A percentile compares a stretch with the other conserved stretches of the same genome.
Evolutionary conservation across 2,888 invertebrate species (phyloP).

Genomic region (Troilus luridus): DNA sequence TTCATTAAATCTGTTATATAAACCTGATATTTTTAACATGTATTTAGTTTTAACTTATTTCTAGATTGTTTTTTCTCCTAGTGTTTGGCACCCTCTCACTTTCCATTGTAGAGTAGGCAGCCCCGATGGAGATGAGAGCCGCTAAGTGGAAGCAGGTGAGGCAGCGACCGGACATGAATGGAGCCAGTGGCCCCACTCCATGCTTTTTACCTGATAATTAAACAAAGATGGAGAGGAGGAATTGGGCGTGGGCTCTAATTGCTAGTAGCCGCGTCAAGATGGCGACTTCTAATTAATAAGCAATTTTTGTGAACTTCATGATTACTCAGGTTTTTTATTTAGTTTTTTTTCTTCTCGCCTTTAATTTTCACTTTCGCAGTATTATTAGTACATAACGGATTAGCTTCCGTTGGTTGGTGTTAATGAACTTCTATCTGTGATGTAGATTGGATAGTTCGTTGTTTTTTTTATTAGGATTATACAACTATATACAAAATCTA

Average conservation of each 20-base stretch:
- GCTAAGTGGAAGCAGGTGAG: not conserved
- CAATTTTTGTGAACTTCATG: constrained; percentile 33
- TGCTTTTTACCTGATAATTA: constrained; percentile 53
- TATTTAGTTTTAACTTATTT: no score
- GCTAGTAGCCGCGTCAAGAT: constrained; percentile 47
- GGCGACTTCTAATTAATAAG: constrained; percentile 50
- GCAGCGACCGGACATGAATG: not conserved
- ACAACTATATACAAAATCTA: no score
- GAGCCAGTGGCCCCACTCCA: constrained; percentile 18
- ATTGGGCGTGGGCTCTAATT: constrained; percentile 48
- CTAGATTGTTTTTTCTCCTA: not conserved
- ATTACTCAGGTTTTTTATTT: not conserved
- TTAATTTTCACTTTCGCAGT: constrained; percentile 24
- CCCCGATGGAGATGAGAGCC: not conserved
- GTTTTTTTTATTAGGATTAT: no score
- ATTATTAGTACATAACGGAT: not conserved
- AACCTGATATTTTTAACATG: no score
- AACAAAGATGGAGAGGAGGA: constrained; percentile 54
- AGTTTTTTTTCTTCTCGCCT: constrained; percentile 3
- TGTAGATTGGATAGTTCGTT: not conserved
- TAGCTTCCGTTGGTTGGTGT: not conserved
- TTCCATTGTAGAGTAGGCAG: not conserved
- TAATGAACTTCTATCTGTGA: not conserved
- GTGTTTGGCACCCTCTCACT: not conserved
- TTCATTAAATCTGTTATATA: no score